Evolutionary conservation across 2,888 invertebrate species (phyloP), one percentile per base, ranked within the genome.

Genomic region (Colostygia pectinataria): DNA sequence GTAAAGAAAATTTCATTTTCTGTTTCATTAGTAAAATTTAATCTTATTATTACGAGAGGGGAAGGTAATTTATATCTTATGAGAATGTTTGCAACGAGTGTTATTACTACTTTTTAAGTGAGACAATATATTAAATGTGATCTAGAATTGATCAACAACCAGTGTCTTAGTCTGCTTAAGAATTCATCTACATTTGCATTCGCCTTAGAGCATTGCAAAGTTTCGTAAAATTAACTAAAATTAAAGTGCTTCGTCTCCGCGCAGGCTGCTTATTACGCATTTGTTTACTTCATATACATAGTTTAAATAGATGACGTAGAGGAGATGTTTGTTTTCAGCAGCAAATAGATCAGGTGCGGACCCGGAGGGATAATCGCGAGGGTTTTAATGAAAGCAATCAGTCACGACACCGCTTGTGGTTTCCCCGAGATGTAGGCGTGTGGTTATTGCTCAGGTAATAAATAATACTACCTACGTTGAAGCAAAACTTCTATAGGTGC

Each of bases 21-120:
- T 80, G 78, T 86, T 86, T 83, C 85, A 85, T 86, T 84, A 82
- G 80, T 82, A 79, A 80, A 83, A 82, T 84, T 82, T 80, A 79
- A 86, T 85, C 79, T 80, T 78, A 81, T 85, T 81, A 85, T 84
- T 80, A 84, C 71, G 68, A 66, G 56, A 59, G 65, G 71, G 67
- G 66, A 63, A 74, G 77, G n/a, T n/a, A n/a, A n/a, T n/a, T 68
- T 74, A 74, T 77, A 77, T 80, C 77, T 80, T 68, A 61, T 65
- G 74, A 68, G 66, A 78, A 79, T 75, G 70, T 66, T 72, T 71
- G 69, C 77, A 71, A 20, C 3, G 20, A 20, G 20, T 6, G 4
- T 5, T 20, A 20, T 20, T 20, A 6, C 5, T 20, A 20, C 6
- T 20, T 6, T 20, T 6, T 20, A n/a, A n/a, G n/a, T n/a, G n/a